These are phyloP conservation scores for Notolepis coatsorum DNA, from an alignment of 2,797 vertebrate genomes.

Conservation along the genomic window DNA sequence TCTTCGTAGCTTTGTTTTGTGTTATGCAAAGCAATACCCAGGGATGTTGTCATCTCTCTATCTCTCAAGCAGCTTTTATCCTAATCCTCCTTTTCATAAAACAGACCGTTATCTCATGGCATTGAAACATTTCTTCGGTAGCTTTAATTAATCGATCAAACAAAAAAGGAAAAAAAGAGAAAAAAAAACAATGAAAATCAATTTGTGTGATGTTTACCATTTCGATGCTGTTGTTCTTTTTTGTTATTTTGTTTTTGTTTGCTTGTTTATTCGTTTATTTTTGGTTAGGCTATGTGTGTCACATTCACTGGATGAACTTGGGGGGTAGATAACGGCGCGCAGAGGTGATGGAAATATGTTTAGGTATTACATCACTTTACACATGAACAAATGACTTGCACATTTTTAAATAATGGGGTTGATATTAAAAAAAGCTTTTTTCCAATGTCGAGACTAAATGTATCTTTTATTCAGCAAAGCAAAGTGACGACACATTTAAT, in stretches of 20 bases:
- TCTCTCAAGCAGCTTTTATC: conserved; percentile 85
- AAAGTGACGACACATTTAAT: no score
- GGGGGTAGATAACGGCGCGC: conserved; percentile 90
- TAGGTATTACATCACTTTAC: conserved; percentile 91
- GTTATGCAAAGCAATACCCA: conserved; percentile 88
- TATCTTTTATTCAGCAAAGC: conserved; percentile 32
- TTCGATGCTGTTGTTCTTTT: conserved; percentile 60
- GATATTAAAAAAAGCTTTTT: conserved; percentile 82
- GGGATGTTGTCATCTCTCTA: conserved; percentile 85
- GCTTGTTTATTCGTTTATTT: conserved; percentile 36
- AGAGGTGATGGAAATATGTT: conserved; percentile 94
- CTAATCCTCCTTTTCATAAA: conserved; percentile 81
- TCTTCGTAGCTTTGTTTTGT: conserved; percentile 84
- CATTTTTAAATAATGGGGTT: conserved; percentile 96
- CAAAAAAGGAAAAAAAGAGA: no score
- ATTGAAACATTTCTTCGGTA: conserved; percentile 88
- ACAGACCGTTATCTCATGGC: conserved; percentile 59
- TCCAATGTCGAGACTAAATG: conserved; percentile 73
- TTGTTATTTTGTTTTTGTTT: conserved; percentile 64
- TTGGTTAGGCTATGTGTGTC: conserved; percentile 59
- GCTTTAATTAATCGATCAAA: conserved; percentile 92
- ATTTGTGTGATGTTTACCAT: conserved; percentile 89
- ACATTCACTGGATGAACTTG: conserved; percentile 92
- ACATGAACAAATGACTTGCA: conserved; percentile 95
- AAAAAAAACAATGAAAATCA: conserved; percentile 89